Percentiles rank a stretch among this genome's conserved stretches.
phyloP scores from a whole-genome alignment of 2,113 vertebrate species.

The Spilogale gracilis region DNA sequence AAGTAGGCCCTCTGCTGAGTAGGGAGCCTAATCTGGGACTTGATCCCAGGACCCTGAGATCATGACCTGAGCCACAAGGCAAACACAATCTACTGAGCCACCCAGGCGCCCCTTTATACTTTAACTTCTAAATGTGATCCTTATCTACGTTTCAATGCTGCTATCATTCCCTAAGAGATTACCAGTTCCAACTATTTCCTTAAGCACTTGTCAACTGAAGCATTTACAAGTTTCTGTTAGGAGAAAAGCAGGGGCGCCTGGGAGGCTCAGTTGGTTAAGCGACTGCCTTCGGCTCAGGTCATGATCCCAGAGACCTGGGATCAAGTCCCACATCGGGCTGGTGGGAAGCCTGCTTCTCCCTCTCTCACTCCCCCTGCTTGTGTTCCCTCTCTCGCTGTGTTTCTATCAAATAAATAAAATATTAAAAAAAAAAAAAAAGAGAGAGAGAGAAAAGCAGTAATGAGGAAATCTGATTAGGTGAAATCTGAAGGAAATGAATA shows the following conservation, averaged over 20 bases:
- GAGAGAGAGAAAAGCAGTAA: background rate
- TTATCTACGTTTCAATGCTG: background rate
- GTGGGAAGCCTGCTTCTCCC: no score
- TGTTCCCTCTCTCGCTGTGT: no score
- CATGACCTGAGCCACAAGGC: background rate
- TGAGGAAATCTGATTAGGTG: background rate
- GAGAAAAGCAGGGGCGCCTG: background rate
- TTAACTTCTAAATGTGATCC: background rate
- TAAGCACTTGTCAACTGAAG: slow-evolving; percentile 36
- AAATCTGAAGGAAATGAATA: background rate
- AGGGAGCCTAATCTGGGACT: background rate
- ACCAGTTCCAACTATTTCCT: background rate
- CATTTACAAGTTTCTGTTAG: slow-evolving; percentile 30
- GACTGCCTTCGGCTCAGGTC: no score
- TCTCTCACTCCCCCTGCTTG: no score
- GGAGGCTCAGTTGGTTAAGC: no score
- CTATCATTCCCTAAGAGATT: background rate
- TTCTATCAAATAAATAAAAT: no score
- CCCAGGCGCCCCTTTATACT: background rate
- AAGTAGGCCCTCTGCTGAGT: no score
- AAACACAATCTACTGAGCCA: background rate
- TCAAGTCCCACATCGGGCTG: no score
- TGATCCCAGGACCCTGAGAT: background rate
- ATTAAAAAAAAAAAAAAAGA: no score
- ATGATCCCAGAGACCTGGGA: no score